Evolutionary conservation across 2,113 vertebrate species (phyloP).

Genomic region (Oostethus manadensis): DNA sequence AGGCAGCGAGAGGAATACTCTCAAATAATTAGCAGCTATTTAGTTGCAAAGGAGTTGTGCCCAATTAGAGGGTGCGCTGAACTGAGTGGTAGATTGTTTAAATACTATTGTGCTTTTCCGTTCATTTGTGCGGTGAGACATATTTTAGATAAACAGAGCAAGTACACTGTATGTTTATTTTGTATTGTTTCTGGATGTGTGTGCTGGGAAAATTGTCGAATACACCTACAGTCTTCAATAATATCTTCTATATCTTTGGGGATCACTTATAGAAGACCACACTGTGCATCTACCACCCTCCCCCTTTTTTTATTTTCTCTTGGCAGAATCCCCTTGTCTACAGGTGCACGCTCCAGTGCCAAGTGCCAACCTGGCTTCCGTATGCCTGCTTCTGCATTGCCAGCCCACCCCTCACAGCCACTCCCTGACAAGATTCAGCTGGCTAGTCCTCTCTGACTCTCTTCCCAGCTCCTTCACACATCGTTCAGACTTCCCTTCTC

Average conservation of each 20-base stretch:
- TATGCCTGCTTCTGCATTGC: constrained; percentile 76
- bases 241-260: constrained; percentile 54
- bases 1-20: constrained; percentile 51
- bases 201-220: constrained; percentile 34
- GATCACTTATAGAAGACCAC: constrained; percentile 36
- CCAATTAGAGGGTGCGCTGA: constrained; percentile 60
- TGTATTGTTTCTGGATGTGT: constrained; percentile 23
- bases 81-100: constrained; percentile 33
- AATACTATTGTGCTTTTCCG: constrained; percentile 46
- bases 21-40: constrained; percentile 71
- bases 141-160: constrained; percentile 38
- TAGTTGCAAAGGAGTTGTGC: constrained; percentile 62
- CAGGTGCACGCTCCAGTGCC: constrained; percentile 73
- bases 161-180: constrained; percentile 49
- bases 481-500: constrained; percentile 22
- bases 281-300: constrained; percentile 10
- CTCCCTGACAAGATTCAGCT: constrained; percentile 68
- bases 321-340: constrained; percentile 68
- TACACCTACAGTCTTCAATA: constrained; percentile 57
- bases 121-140: constrained; percentile 40
- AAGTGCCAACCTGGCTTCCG: constrained; percentile 78
- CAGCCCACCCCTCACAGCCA: constrained; percentile 73
- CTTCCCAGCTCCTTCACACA: constrained; percentile 39
- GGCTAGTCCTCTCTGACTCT: constrained; percentile 57
- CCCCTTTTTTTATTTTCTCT: constrained; percentile 18